Conservation (phyloP, 2,888 invertebrate genomes). For the Dasysyrphus albostriatus region DNA sequence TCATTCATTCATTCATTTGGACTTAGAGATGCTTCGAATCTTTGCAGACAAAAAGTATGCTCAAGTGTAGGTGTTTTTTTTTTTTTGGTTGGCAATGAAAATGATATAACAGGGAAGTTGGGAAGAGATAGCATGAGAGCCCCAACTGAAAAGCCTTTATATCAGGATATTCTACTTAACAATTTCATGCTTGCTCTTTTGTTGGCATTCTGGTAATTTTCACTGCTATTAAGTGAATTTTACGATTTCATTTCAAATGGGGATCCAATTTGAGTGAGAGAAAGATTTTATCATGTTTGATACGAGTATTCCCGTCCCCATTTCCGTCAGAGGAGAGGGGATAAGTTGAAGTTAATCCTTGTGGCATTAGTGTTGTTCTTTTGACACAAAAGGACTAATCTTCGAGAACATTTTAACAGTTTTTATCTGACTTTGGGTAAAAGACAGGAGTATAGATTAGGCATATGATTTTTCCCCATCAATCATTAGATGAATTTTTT, state of each 20-base stretch:
- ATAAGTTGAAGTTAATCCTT: conserved; percentile 20
- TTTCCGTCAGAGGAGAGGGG: neutral
- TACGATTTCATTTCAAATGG: neutral
- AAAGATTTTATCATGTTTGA: neutral
- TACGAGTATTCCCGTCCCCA: neutral
- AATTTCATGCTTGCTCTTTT: conserved; percentile 57
- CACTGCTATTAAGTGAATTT: conserved; percentile 28
- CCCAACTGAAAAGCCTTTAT: neutral
- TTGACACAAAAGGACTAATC: conserved; percentile 10
- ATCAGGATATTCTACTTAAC: conserved; percentile 18
- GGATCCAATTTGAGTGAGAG: neutral
- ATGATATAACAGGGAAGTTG: conserved; percentile 8
- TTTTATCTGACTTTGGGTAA: neutral
- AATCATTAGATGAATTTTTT: conserved; percentile 1
- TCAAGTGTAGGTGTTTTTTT: conserved; percentile 1
- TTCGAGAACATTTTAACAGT: conserved; percentile 15
- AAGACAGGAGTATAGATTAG: neutral
- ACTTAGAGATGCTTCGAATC: neutral
- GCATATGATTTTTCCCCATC: neutral
- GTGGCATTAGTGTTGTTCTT: conserved; percentile 12
- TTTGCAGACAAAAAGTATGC: conserved; percentile 11
- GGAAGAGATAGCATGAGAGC: neutral
- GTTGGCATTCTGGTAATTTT: conserved; percentile 33
- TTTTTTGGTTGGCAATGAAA: conserved; percentile 27
- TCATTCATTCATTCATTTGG: conserved; percentile 1